A percentile compares a stretch with the other conserved stretches of the same genome.
These are phyloP conservation scores for Arnoldichthys spilopterus DNA, from an alignment of 2,797 vertebrate genomes.

Conservation along the genomic window DNA sequence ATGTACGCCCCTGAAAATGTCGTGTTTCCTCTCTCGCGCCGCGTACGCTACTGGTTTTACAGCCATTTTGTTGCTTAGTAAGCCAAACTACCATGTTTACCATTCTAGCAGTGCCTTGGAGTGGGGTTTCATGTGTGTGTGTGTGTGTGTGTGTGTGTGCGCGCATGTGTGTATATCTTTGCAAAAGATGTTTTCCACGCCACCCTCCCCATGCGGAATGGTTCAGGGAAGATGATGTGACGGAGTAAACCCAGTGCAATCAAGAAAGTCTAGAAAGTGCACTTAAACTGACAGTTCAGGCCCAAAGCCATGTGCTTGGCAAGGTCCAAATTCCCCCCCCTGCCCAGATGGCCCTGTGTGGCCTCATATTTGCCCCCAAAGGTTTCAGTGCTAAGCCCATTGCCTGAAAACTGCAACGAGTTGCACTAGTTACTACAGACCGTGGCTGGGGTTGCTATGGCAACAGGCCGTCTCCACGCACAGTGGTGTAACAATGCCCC, in stretches of 20 bases:
- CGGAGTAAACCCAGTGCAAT: constrained; percentile 34
- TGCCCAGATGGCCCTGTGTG: not conserved
- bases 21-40: not conserved
- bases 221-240: constrained; percentile 49
- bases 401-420: not conserved
- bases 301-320: constrained; percentile 43
- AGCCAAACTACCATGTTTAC: constrained; percentile 79
- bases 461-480: constrained; percentile 29
- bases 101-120: constrained; percentile 83
- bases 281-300: constrained; percentile 68
- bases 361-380: not conserved
- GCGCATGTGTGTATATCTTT: constrained; percentile 18
- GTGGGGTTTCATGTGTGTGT: constrained; percentile 53
- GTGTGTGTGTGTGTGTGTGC: too few species aligned
- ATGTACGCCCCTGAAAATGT: not conserved
- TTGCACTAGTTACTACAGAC: not conserved
- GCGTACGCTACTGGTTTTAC: constrained; percentile 51
- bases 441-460: constrained; percentile 51
- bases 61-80: constrained; percentile 60
- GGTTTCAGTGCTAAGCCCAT: not conserved
- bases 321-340: not conserved
- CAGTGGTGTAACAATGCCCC: constrained; percentile 37
- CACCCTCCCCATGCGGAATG: not conserved
- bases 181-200: not conserved
- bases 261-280: constrained; percentile 75